Evolutionary conservation across 2,888 invertebrate species (phyloP), one percentile per base, ranked within the genome.

Genomic region (Crioceris asparagi): DNA sequence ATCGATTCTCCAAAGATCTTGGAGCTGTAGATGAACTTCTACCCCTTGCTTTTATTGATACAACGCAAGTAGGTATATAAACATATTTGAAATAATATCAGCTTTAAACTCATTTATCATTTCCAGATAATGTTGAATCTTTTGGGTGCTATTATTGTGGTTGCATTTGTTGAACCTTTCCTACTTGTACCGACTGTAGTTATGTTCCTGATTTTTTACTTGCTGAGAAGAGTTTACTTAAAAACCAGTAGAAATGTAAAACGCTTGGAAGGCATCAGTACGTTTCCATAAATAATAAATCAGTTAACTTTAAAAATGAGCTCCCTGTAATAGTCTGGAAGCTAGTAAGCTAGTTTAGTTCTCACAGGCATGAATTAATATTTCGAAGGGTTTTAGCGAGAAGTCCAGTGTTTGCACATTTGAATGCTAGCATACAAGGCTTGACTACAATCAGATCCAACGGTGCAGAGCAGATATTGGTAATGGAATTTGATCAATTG

Each of bases 231-330:
- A 44, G 72, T 79, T 55, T 88, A 85, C 57, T 60, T 88, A 29
- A 68, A 71, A 10, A 79, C 84, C 0, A 80, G 86, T 1, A 73
- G 84, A 50, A 81, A 80, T 55, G 68, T 88, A 0, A 88, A 79
- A 58, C 69, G 79, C 32, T 63, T 82, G 43, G 82, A 82, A 56
- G 79, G 79, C 49, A 77, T 77, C 40, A 75, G 80, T 77, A 36
- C 35, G 30, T 38, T 6, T 2, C 17, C 7, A 29, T 18, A 15
- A 7, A 14, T 17, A 15, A 35, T n/a, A 7, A 21, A 7, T 7
- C 21, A 21, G 21, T n/a, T n/a, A n/a, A n/a, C n/a, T n/a, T n/a
- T n/a, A n/a, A n/a, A n/a, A n/a, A n/a, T n/a, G n/a, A n/a, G n/a
- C n/a, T n/a, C n/a, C n/a, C n/a, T n/a, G n/a, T n/a, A n/a, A n/a